Evolutionary conservation across 2,888 invertebrate genomes (phyloP).

Genomic region (Tenthredo scrophulariae): DNA sequence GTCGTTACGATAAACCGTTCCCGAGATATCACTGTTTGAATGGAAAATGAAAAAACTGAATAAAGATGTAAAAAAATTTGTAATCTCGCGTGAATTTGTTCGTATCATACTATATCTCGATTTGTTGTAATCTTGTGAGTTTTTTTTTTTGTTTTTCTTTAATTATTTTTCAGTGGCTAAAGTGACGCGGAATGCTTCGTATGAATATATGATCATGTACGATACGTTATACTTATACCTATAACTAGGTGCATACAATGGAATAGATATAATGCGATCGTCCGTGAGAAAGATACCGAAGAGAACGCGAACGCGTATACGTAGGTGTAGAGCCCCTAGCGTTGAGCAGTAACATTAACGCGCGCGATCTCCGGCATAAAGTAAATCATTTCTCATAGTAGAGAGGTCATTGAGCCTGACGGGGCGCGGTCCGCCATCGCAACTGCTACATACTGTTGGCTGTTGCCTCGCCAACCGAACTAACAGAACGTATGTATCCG

Average conservation of each 20-base stretch:
- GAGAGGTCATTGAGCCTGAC: constrained; percentile 76
- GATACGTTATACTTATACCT: neutral
- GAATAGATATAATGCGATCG: constrained; percentile 32
- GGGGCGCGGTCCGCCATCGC: constrained; percentile 71
- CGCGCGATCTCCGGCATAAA: constrained; percentile 63
- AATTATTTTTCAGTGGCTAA: too few relatives aligned
- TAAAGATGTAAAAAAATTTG: too few relatives aligned
- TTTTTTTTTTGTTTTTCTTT: too few relatives aligned
- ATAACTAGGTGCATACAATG: neutral
- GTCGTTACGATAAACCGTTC: too few relatives aligned
- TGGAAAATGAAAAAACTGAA: too few relatives aligned
- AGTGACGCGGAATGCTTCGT: too few relatives aligned
- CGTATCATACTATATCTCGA: too few relatives aligned
- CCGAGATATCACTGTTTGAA: too few relatives aligned
- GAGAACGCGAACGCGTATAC: neutral
- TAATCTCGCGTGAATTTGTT: too few relatives aligned
- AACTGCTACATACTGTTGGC: neutral
- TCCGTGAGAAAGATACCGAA: constrained; percentile 15
- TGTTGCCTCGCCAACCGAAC: constrained; percentile 31
- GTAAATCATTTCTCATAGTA: constrained; percentile 71
- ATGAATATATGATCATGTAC: neutral
- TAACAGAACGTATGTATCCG: neutral
- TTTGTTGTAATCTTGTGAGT: too few relatives aligned
- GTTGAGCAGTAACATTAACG: constrained; percentile 54
- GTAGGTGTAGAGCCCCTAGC: neutral